Conservation (phyloP, 2,113 vertebrate genomes). For the Dasyornis broadbenti region DNA sequence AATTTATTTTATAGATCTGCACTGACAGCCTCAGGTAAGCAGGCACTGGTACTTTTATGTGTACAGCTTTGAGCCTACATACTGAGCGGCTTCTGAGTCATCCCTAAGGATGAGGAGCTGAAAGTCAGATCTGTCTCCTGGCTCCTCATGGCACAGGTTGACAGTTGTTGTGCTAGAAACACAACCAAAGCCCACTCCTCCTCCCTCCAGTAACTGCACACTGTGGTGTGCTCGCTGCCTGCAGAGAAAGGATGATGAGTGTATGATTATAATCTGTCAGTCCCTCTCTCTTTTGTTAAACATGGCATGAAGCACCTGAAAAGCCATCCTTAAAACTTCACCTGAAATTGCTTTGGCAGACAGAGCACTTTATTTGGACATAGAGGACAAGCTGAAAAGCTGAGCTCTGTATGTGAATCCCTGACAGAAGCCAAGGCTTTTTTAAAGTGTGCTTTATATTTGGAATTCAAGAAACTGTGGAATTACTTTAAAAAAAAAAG, state of each 20-base stretch:
- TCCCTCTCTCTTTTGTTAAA: neutral
- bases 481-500: neutral
- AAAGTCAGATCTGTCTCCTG: neutral
- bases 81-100: neutral
- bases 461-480: neutral
- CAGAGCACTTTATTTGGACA: neutral
- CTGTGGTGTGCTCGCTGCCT: neutral
- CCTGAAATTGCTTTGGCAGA: neutral
- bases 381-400: neutral
- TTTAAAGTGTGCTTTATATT: neutral
- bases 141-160: neutral
- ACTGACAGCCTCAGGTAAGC: neutral
- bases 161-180: neutral
- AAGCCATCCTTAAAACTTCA: neutral
- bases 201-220: neutral
- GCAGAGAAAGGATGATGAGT: neutral
- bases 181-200: neutral
- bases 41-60: neutral
- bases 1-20: neutral
- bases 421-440: neutral
- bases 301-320: neutral
- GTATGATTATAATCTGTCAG: neutral
- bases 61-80: neutral
- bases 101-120: neutral
- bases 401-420: neutral